Base-by-base conservation (phyloP, 1,140 invertebrate genomes). In the Branchinecta lindahli region DNA sequence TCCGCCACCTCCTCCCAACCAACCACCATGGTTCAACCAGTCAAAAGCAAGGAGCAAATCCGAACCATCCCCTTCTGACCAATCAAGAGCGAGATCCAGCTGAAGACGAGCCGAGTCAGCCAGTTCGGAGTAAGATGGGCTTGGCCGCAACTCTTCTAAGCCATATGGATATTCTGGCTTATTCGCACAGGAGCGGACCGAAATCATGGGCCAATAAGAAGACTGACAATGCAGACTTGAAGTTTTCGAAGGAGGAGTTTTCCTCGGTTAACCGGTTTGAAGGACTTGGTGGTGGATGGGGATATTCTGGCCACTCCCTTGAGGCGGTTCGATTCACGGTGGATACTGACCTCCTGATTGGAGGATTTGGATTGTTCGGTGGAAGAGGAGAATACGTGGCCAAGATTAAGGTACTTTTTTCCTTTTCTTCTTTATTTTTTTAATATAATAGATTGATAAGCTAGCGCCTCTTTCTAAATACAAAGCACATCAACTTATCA, bases 321-420 rank as follows among this genome's bases (percentile, higher is more conserved):
- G 95, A 98, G 81, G 94, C 95, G 8, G 88, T 96, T 72, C 82
- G 92, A 66, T 96, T 96, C 76, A 91, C 90, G 85, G 86, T 87
- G 61, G 94, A 97, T 78, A 91, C 89, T 15, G 94, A 98, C 78
- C 87, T 98, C 72, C 77, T 96, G 12, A 79, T 98, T 44, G 92
- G 89, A 79, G 96, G 96, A 18, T 90, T 93, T 78, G 95, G 94
- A 0, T 83, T 98, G 44, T 99, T 94, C 81, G 96, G 96, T 7
- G 96, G 96, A 0, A 84, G 95, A 67, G 96, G 96, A 46, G 94
- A 98, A 78, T 98, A 98, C 78, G 91, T 88, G n/a, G 94, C 91
- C 3, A 96, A 94, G 78, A 87, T 97, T 66, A 95, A 94, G 81
- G 85, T 85, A 77, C 75, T 61, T 73, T 65, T 72, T 33, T 5